Evolutionary conservation across 2,113 vertebrate genomes (phyloP).

Genomic region (Gopherus evgoodei): DNA sequence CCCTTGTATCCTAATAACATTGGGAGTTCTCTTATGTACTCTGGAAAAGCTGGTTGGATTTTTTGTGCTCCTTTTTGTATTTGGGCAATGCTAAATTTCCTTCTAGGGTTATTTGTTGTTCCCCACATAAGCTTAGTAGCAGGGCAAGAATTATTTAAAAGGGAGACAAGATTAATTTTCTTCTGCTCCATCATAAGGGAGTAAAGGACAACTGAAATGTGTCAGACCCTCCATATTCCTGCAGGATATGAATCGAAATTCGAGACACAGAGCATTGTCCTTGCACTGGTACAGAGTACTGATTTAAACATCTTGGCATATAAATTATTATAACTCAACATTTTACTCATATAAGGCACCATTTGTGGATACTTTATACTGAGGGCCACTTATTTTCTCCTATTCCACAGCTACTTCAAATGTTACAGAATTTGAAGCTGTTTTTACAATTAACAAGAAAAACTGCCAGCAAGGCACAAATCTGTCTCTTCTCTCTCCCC

Average conservation of each 20-base stretch:
- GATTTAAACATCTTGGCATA: not conserved
- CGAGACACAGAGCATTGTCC: not conserved
- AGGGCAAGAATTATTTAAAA: not conserved
- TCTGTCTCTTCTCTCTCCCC: not conserved
- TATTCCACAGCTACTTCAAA: not conserved
- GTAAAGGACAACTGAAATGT: not conserved
- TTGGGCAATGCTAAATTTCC: not conserved
- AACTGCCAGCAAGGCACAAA: not conserved
- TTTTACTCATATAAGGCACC: constrained; percentile 1
- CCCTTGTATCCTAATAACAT: not conserved
- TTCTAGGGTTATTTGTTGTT: not conserved
- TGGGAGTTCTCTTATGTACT: not conserved
- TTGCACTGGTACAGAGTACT: not conserved
- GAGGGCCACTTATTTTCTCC: not conserved
- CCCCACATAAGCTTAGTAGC: not conserved
- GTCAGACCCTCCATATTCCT: not conserved
- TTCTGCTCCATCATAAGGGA: not conserved
- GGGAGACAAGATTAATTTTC: not conserved
- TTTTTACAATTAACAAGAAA: not conserved
- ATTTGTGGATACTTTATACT: not conserved
- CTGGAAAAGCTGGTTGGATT: not conserved
- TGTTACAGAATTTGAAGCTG: not conserved
- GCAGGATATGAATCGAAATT: not conserved
- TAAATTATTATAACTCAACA: not conserved
- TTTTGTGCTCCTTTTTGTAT: not conserved